Conservation (phyloP, 2,113 vertebrate species). For the Electrona antarctica region DNA sequence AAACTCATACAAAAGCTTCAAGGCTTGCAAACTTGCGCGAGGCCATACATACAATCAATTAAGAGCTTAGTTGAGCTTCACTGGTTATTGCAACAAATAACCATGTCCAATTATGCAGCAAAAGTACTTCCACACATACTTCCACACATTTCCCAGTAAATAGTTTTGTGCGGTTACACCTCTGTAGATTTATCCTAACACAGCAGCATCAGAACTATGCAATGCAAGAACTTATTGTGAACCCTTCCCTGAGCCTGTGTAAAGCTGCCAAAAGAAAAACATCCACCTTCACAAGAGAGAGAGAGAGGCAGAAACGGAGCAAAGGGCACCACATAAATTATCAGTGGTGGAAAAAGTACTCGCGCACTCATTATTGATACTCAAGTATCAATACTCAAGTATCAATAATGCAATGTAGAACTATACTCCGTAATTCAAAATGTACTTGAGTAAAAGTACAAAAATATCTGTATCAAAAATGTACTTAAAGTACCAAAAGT, state of each 20-base stretch:
- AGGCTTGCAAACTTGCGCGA: too few relatives aligned
- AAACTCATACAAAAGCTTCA: too few relatives aligned
- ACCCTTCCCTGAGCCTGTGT: conserved; percentile 8
- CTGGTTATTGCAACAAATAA: conserved; percentile 25
- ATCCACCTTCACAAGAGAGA: conserved; percentile 60
- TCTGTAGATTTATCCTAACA: conserved; percentile 62
- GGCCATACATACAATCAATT: too few relatives aligned
- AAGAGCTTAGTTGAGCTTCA: neutral
- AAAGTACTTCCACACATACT: conserved; percentile 25
- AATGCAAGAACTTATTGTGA: too few relatives aligned
- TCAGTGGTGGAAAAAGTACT: too few relatives aligned
- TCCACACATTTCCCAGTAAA: conserved; percentile 11
- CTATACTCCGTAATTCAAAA: too few relatives aligned
- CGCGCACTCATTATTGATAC: too few relatives aligned
- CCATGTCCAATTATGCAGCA: conserved; percentile 12
- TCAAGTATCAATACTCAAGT: too few relatives aligned
- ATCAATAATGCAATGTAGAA: too few relatives aligned
- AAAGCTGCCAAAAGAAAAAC: conserved; percentile 60
- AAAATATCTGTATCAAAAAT: too few relatives aligned
- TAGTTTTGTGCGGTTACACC: conserved; percentile 64
- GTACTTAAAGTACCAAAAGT: too few relatives aligned
- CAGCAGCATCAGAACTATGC: conserved; percentile 18
- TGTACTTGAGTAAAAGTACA: too few relatives aligned
- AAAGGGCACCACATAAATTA: neutral
- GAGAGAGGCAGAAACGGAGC: conserved; percentile 21